Conservation (phyloP, 2,888 invertebrate genomes). For the Himalopsyche kuldschensis region DNA sequence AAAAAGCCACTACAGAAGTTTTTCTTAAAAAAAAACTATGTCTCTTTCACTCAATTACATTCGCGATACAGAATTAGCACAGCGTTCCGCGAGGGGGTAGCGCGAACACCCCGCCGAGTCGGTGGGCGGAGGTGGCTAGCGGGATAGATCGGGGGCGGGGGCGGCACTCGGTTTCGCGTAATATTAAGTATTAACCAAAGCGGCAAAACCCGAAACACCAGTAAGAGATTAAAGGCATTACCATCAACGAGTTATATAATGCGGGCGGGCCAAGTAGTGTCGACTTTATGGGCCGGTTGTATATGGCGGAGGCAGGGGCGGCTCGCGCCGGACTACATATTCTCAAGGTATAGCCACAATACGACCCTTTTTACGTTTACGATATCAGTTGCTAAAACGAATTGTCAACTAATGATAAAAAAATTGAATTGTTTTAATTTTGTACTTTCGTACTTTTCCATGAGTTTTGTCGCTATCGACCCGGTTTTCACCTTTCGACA, state of each 20-base stretch:
- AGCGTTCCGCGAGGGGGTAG: background rate
- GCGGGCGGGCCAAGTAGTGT: constrained; percentile 30
- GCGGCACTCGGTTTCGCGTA: constrained; percentile 34
- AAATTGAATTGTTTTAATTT: too few relatives aligned
- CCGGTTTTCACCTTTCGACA: too few relatives aligned
- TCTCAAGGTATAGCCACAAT: too few relatives aligned
- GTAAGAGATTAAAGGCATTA: constrained; percentile 40
- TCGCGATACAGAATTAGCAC: background rate
- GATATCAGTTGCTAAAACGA: background rate
- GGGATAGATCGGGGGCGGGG: background rate
- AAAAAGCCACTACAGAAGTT: background rate
- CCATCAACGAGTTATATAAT: constrained; percentile 39
- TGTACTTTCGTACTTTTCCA: too few relatives aligned
- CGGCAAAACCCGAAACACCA: constrained; percentile 39
- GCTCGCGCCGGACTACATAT: background rate
- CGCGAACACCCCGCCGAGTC: background rate
- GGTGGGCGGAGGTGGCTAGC: background rate
- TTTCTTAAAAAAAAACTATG: background rate
- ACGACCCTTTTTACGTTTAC: background rate
- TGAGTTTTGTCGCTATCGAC: too few relatives aligned
- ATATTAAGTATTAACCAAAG: constrained; percentile 40
- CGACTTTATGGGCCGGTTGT: constrained; percentile 23
- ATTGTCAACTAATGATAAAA: background rate
- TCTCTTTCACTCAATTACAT: background rate
- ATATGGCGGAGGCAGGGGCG: constrained; percentile 1